Evolutionary conservation across 2,113 vertebrate species (phyloP).

Genomic region (Oplegnathus fasciatus): DNA sequence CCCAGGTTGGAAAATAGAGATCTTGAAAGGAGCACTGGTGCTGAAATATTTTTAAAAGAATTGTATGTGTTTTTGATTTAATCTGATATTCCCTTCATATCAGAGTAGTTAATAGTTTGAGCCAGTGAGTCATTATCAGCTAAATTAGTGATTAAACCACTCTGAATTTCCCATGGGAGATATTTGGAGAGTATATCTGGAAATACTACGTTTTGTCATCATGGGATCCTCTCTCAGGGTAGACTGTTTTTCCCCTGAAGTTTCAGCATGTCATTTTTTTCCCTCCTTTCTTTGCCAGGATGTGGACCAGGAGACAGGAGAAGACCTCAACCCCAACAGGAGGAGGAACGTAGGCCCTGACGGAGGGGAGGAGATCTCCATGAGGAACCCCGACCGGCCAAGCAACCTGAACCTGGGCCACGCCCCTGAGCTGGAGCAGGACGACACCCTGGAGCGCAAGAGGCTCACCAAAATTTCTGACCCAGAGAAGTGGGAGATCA

Average conservation of each 20-base stretch:
- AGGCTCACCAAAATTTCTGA: conserved; percentile 98
- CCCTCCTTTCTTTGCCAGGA: conserved; percentile 84
- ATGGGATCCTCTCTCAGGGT: not conserved
- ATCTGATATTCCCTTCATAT: not conserved
- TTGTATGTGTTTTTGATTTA: not conserved
- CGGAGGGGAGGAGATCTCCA: conserved; percentile 88
- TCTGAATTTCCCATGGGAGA: not conserved
- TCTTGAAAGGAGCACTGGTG: not conserved
- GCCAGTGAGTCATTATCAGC: not conserved
- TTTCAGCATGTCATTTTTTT: not conserved
- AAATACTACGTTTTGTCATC: not conserved
- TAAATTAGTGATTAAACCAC: not conserved
- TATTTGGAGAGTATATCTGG: not conserved
- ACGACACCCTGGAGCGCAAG: conserved; percentile 95
- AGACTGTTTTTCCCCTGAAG: not conserved
- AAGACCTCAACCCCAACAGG: conserved; percentile 96
- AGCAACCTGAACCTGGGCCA: conserved; percentile 93
- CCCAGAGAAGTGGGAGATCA: conserved; percentile 99
- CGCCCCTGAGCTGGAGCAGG: conserved; percentile 92
- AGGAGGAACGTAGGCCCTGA: conserved; percentile 92
- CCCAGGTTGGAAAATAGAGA: not conserved
- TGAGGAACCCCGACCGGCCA: conserved; percentile 96
- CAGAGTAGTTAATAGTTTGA: not conserved
- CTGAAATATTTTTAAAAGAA: not conserved
- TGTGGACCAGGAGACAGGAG: conserved; percentile 97